Base-by-base conservation (phyloP, 2,888 invertebrate species). In the Phorcus lineatus region DNA sequence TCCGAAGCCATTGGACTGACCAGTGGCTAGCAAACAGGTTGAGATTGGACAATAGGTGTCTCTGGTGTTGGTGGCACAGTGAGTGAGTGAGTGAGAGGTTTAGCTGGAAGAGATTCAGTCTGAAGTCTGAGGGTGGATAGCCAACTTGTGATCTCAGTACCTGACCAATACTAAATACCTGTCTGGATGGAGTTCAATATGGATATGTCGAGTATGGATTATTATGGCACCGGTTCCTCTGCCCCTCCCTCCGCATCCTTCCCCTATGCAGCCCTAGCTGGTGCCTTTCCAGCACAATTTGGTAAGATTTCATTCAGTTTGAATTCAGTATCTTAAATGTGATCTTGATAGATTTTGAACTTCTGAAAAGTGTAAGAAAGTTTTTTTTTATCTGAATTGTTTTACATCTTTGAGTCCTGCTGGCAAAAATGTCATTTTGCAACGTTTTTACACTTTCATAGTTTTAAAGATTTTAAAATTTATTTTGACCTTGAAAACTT, bases 121-220 rank as follows among this genome's bases (percentile, higher is more conserved):
- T 17, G 19, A 40, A 17, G 70, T 70, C 40, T 36, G 36, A 36
- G 19, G 4, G 70, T n/a, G 24, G 22, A 31, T 36, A 31, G 70
- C 11, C 9, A 70, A n/a, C 36, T 31, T 70, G 70, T 28, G 40
- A 70, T 70, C 36, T 36, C 40, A 17, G 70, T 11, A 47, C 47
- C 47, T 47, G 47, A 47, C 7, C 47, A 11, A 47, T 47, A 11
- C 11, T 13, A 47, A 47, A 11, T 13, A 47, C 47, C 57, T 57
- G 57, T n/a, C 24, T 62, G 13, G 28, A 62, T 28, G 24, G 62
- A 62, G 28, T 62, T 24, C 70, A 70, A 40, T 19, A 70, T 70
- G 70, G 70, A 70, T 36, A 70, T 70, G 70, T 70, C 70, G n/a
- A 70, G n/a, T 70, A 70, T 70, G 70, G 70, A 70, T 70, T 70